Evolutionary conservation across 92 coral and sea anemone species (phyloP), one percentile per base, ranked within the genome.

Genomic region (Epizoanthus rinbou): DNA sequence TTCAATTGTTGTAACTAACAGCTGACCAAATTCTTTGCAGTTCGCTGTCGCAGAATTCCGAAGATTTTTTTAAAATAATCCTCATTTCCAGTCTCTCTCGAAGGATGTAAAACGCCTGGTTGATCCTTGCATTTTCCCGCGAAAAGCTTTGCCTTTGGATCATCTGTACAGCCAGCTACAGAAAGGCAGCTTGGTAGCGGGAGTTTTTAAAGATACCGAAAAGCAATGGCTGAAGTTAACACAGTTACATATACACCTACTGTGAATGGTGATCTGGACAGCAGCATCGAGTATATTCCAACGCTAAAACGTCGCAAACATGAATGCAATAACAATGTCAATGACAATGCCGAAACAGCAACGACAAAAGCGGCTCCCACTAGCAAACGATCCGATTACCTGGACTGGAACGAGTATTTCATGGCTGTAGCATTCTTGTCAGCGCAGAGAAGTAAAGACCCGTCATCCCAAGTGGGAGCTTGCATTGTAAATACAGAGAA

Each of bases 361-460:
- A n/a, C n/a, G n/a, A 37, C 70, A 23, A 54, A 17, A 6, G 58
- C 39, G 39, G 8, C 1, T 28, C 7, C 19, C 19, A 81, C 84
- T 59, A 60, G 70, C n/a, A 96, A 96, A 79, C 91, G 99, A 31
- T 88, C 86, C 39, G 84, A 87, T 60, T 96, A 94, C 80, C 84
- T 96, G 17, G 75, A 67, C 37, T 96, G 99, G 99, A 97, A 96
- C 60, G 99, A 96, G 52, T 96, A 96, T 85, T 96, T 96, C 64
- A 94, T 96, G 99, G 94, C 99, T 7, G 99, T 96, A 22, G 99
- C 99, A 16, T 96, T 96, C 80, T 89, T 96, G 75, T 96, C 99
- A 6, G 99, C 99, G 17, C 98, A 96, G 65, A 89, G 99, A 89
- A 96, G 99, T 85, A 96, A 96, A 73, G 99, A 96, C 72, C 99